These are phyloP conservation scores for Hirundichthys speculiger DNA, from an alignment of 2,113 vertebrate genomes.

Conservation along the genomic window DNA sequence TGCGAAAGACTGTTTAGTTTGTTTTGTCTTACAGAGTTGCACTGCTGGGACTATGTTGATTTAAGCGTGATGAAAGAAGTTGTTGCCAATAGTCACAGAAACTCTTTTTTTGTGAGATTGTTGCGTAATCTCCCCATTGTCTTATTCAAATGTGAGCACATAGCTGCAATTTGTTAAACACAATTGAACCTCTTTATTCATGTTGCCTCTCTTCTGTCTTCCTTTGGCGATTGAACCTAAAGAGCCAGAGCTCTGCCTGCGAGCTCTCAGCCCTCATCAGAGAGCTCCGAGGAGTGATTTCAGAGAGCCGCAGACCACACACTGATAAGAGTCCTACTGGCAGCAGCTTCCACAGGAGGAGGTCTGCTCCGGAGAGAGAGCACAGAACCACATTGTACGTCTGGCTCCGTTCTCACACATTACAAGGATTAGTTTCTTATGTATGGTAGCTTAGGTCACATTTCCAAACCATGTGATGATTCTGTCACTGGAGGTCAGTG, in stretches of 20 bases:
- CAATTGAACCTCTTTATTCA: slow-evolving; percentile 7
- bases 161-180: not conserved
- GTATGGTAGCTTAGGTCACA: slow-evolving; percentile 37
- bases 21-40: not conserved
- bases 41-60: not conserved
- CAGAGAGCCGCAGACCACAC: slow-evolving; percentile 63
- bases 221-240: slow-evolving; percentile 45
- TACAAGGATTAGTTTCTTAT: slow-evolving; percentile 50
- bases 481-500: slow-evolving; percentile 34
- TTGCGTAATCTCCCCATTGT: not conserved
- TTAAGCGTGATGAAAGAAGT: not conserved
- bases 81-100: not conserved
- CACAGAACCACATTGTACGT: slow-evolving; percentile 54
- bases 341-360: slow-evolving; percentile 50
- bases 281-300: slow-evolving; percentile 72
- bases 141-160: not conserved
- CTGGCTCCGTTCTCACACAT: slow-evolving; percentile 40
- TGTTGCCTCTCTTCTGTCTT: not conserved
- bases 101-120: not conserved
- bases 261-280: slow-evolving; percentile 77
- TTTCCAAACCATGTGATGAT: slow-evolving; percentile 56
- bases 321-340: not conserved
- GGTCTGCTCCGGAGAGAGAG: slow-evolving; percentile 56
- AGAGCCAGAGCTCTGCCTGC: slow-evolving; percentile 59
- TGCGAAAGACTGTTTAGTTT: slow-evolving; percentile 2